phyloP scores from a whole-genome alignment of 2,888 invertebrate genomes.

The Lithosia quadra region DNA sequence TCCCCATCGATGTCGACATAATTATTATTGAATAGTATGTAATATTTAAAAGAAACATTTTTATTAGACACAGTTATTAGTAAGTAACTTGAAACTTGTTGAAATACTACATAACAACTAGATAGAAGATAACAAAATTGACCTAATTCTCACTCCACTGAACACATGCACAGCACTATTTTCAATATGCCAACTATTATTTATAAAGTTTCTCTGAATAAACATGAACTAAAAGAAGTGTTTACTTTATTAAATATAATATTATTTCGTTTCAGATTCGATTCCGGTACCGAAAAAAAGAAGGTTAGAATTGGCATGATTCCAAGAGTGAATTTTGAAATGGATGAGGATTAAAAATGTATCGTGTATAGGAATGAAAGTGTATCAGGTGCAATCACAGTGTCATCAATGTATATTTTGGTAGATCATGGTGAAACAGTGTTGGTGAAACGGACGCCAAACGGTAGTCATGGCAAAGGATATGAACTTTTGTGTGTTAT shows the following conservation, averaged over 20 bases:
- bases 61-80: too few relatives aligned
- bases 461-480: conserved; percentile 68
- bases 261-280: conserved; percentile 70
- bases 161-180: conserved; percentile 38
- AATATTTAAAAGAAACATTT: not conserved
- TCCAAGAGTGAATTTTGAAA: conserved; percentile 64
- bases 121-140: conserved; percentile 39
- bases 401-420: conserved; percentile 70
- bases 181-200: conserved; percentile 42
- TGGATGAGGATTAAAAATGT: conserved; percentile 45
- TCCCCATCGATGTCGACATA: too few relatives aligned
- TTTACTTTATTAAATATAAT: conserved; percentile 61
- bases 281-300: conserved; percentile 57
- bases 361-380: conserved; percentile 27
- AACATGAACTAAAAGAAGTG: conserved; percentile 47
- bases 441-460: conserved; percentile 59
- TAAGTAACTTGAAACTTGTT: conserved; percentile 20
- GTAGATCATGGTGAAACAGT: conserved; percentile 55
- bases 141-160: conserved; percentile 47
- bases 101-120: conserved; percentile 33
- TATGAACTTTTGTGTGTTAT: conserved; percentile 64
- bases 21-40: too few relatives aligned
- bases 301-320: conserved; percentile 56
- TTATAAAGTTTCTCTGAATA: conserved; percentile 31
- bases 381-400: conserved; percentile 31